Conservation (phyloP, 35 echinoderm and acorn worm genomes). For the Patiria miniata region DNA sequence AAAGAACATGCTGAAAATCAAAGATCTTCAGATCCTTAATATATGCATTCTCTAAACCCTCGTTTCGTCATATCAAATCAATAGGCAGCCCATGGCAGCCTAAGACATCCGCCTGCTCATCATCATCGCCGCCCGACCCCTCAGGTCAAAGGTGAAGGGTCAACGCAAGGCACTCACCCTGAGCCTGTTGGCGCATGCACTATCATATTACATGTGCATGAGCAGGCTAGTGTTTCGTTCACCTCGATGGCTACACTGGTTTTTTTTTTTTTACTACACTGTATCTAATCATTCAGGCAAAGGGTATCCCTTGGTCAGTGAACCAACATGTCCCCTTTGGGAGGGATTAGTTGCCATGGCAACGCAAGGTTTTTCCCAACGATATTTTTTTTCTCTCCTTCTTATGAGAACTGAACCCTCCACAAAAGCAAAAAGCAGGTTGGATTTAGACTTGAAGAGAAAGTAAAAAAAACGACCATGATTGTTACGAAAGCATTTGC, state of each 20-base stretch:
- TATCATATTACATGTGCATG: constrained; percentile 26
- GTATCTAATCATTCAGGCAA: constrained; percentile 12
- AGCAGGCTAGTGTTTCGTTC: constrained; percentile 8
- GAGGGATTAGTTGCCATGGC: constrained; percentile 21
- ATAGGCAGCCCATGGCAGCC: no score
- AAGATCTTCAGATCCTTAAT: no score
- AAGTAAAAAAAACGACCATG: no score
- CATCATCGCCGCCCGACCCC: background rate
- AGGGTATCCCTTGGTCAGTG: background rate
- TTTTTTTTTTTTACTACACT: constrained; percentile 9
- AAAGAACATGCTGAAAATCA: no score
- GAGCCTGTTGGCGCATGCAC: background rate
- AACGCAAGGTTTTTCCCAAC: background rate
- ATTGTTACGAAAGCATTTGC: no score
- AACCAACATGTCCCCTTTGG: constrained; percentile 27
- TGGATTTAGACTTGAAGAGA: no score
- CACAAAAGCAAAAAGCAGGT: no score
- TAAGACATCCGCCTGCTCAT: no score
- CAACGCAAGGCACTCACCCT: constrained; percentile 15
- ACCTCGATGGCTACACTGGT: background rate
- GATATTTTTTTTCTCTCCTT: background rate
- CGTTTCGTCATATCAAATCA: no score
- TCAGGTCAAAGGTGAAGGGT: background rate
- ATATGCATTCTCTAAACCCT: no score
- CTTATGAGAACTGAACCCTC: background rate